Base-by-base conservation (phyloP, 1,140 invertebrate genomes). In the Chelonus insularis region DNA sequence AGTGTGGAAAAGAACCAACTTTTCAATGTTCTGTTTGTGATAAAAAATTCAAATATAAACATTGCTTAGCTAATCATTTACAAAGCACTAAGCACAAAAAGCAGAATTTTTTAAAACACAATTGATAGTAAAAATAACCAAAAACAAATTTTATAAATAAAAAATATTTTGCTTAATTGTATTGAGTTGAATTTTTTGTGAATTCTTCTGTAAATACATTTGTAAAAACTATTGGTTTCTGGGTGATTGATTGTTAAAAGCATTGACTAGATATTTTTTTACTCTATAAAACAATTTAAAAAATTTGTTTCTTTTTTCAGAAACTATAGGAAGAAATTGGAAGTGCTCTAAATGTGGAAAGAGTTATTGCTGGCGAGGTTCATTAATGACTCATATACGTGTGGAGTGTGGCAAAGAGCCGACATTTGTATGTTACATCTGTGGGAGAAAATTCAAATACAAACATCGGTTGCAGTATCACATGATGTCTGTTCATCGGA, bases 391-490 rank as follows among this genome's bases (percentile, higher is more conserved):
- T 59, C 85, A 87, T 62, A 73, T 83, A 12, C 78, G 80, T 9
- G 80, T 84, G 48, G 85, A 86, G 57, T 87, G 85, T 63, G 83
- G 84, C 36, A 83, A 85, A 57, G 81, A 82, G 48, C 84, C 85
- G 18, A 72, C 79, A 4, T 86, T 84, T 68, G 69, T 74, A 29
- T 86, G 85, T 66, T 78, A 77, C 0, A 72, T 81, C 41, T 86
- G 85, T 67, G 73, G 79, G 36, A 79, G 79, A 57, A 77, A 75
- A 43, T 85, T 85, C 73, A 81, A 79, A 52, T 79, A 85, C 66
- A 84, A 83, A 64, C 81, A 83, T 63, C 74, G 80, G 7, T 75
- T 77, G 67, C 67, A 72, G 23, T 82, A 77, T 36, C 83, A 83
- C 63, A 65, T 76, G 1, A 78, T 69, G 62, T 76, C 73, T 21